phyloP scores from a whole-genome alignment of 23 tunicate genomes.

The Aplidium turbinatum region DNA sequence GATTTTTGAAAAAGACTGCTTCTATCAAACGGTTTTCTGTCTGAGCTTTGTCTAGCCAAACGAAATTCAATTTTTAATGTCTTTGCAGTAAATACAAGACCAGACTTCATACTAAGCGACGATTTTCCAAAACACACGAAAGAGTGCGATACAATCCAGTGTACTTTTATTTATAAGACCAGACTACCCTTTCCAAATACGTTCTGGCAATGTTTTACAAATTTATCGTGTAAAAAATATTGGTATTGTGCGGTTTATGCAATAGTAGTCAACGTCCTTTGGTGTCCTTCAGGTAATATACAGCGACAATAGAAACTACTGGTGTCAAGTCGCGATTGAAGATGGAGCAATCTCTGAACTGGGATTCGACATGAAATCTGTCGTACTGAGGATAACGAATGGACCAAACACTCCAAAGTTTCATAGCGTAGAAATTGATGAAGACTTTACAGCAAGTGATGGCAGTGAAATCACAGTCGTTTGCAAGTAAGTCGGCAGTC shows the following conservation, averaged over 20 bases:
- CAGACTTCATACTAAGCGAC: no score
- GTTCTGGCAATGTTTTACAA: no score
- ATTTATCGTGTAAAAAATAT: background rate
- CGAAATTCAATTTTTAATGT: no score
- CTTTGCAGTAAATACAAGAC: no score
- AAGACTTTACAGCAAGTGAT: background rate
- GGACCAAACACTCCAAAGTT: slow-evolving; percentile 30
- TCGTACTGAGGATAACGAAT: slow-evolving; percentile 28
- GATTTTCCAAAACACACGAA: no score
- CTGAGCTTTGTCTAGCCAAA: no score
- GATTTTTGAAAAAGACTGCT: no score
- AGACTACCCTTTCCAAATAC: no score
- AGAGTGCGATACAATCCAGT: no score
- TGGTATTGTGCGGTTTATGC: background rate
- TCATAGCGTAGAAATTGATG: slow-evolving; percentile 24
- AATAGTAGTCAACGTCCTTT: no score
- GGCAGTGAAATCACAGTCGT: slow-evolving; percentile 36
- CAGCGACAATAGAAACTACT: slow-evolving; percentile 35
- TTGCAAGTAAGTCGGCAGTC: slow-evolving; percentile 46
- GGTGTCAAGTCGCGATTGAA: slow-evolving; percentile 60
- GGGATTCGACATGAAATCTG: slow-evolving; percentile 59
- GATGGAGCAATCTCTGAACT: slow-evolving; percentile 17
- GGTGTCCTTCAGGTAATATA: slow-evolving; percentile 7
- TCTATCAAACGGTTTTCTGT: no score
- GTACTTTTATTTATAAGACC: no score